phyloP scores from a whole-genome alignment of 1,140 invertebrate genomes.

The Caenorhabditis tropicalis region DNA sequence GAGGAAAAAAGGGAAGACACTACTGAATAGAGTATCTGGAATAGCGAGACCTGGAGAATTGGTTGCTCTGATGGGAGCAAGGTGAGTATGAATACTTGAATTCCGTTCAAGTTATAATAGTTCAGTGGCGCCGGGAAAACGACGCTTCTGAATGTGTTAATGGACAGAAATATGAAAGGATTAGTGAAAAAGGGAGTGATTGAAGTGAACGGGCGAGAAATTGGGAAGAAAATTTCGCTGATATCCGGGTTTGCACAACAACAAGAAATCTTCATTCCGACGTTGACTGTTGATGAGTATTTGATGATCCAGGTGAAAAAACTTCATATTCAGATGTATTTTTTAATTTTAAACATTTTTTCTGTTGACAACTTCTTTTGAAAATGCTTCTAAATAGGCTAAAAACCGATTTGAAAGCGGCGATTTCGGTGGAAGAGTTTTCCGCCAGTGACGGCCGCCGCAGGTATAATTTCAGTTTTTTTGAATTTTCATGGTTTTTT shows the following conservation, averaged over 20 bases:
- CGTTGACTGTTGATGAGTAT: constrained; percentile 76
- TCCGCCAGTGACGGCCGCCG: too few relatives aligned
- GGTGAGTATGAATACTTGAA: not conserved
- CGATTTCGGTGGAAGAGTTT: too few relatives aligned
- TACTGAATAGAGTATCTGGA: not conserved
- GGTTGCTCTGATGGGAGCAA: not conserved
- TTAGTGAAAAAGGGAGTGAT: not conserved
- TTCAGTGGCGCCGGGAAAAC: constrained; percentile 1
- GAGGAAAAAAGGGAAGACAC: not conserved
- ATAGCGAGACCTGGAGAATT: not conserved
- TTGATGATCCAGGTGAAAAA: constrained; percentile 74
- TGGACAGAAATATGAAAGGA: constrained; percentile 17
- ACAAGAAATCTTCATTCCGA: constrained; percentile 76
- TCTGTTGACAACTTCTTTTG: too few relatives aligned
- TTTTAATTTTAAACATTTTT: too few relatives aligned
- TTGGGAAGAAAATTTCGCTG: constrained; percentile 69
- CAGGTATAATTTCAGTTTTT: too few relatives aligned
- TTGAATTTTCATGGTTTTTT: too few relatives aligned
- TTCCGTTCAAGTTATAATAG: too few relatives aligned
- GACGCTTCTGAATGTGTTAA: not conserved
- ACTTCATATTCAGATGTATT: not conserved
- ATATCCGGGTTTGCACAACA: constrained; percentile 76
- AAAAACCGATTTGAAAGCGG: too few relatives aligned
- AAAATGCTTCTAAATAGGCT: too few relatives aligned
- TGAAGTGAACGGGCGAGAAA: not conserved